Evolutionary conservation across 2,113 vertebrate species (phyloP).

Genomic region (Petroica traversi): DNA sequence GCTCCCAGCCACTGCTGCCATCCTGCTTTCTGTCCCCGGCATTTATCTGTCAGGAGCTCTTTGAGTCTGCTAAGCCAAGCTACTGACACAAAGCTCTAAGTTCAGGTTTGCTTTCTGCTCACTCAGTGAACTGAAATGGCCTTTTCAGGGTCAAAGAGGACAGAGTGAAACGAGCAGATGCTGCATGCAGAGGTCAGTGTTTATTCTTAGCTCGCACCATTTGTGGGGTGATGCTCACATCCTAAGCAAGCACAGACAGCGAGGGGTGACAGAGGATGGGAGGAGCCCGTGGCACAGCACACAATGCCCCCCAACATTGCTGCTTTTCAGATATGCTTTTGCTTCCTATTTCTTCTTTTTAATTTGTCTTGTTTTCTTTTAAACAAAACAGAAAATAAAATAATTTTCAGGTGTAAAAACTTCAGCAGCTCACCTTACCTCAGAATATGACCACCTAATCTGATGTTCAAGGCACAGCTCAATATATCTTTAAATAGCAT

Average conservation of each 20-base stretch:
- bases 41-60: not conserved
- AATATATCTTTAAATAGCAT: not conserved
- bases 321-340: not conserved
- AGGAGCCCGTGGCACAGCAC: not conserved
- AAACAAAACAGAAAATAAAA: not conserved
- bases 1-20: not conserved
- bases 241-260: not conserved
- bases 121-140: not conserved
- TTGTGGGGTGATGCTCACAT: not conserved
- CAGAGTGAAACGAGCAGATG: not conserved
- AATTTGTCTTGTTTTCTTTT: not conserved
- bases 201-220: not conserved
- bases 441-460: not conserved
- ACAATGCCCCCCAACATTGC: fast-evolving
- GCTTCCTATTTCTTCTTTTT: not conserved
- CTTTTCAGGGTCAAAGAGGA: not conserved
- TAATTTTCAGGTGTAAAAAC: not conserved
- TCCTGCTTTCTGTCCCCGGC: not conserved
- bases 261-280: not conserved
- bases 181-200: not conserved
- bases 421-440: not conserved
- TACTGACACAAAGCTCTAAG: not conserved
- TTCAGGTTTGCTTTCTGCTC: not conserved
- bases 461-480: not conserved
- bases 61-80: not conserved